phyloP scores from a whole-genome alignment of 1,140 invertebrate species.

The Caenorhabditis briggsae region DNA sequence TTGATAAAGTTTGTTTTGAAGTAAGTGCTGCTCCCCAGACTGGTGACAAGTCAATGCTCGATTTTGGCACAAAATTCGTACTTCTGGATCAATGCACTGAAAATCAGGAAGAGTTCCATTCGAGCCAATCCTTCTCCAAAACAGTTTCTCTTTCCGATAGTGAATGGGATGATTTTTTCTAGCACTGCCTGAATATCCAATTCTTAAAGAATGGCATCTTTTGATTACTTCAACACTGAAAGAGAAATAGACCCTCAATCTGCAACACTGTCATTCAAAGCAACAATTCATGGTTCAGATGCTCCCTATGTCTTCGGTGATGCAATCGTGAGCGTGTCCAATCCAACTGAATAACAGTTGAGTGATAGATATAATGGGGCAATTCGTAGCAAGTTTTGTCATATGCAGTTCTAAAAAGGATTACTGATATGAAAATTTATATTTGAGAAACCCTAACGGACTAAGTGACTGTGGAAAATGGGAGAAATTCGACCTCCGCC shows the following conservation, averaged over 20 bases:
- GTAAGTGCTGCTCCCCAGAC: no score
- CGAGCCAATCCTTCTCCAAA: slow-evolving; percentile 65
- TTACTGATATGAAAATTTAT: no score
- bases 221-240: no score
- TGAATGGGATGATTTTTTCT: slow-evolving; percentile 62
- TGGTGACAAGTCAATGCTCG: not conserved
- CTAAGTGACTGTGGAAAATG: not conserved
- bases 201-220: no score
- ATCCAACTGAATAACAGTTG: not conserved
- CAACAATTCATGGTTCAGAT: slow-evolving; percentile 13
- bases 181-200: no score
- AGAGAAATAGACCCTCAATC: no score
- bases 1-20: no score
- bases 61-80: not conserved
- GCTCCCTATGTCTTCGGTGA: not conserved
- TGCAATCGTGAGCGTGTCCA: not conserved
- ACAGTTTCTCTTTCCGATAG: slow-evolving; percentile 64
- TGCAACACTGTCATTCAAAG: not conserved
- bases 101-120: slow-evolving; percentile 63
- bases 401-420: not conserved
- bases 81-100: slow-evolving; percentile 45
- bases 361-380: not conserved
- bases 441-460: slow-evolving; percentile 14
- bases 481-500: not conserved
- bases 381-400: not conserved